Evolutionary conservation across 2,113 vertebrate genomes (phyloP).

Genomic region (Cryptomyrus ogoouensis): DNA sequence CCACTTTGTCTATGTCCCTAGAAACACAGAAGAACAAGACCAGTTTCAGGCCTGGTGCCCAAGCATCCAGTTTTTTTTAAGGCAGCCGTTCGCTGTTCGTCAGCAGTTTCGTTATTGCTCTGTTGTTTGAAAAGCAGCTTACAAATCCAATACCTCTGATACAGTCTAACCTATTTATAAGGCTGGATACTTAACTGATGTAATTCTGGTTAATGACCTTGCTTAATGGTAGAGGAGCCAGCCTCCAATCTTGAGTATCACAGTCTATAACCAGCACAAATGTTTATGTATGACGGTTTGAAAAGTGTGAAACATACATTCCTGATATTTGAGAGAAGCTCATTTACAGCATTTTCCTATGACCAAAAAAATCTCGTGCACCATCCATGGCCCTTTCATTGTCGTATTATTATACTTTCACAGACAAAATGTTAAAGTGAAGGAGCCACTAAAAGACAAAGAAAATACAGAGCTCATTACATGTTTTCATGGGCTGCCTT

Average conservation of each 20-base stretch:
- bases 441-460: background rate
- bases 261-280: background rate
- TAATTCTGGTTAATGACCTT: background rate
- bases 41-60: background rate
- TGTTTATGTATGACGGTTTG: background rate
- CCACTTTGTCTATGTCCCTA: constrained; percentile 98
- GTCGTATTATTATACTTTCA: background rate
- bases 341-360: background rate
- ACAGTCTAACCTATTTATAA: background rate
- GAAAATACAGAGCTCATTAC: constrained; percentile 52
- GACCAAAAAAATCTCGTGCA: background rate
- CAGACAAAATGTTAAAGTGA: background rate
- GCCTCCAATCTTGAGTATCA: background rate
- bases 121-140: background rate
- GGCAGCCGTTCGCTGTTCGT: background rate
- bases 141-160: background rate
- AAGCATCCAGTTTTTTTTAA: background rate
- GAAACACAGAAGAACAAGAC: constrained; percentile 26
- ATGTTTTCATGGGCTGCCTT: constrained; percentile 97
- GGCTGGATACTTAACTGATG: background rate
- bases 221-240: background rate
- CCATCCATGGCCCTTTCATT: background rate
- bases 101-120: background rate
- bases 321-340: background rate
- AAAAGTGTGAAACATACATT: background rate